Conservation (phyloP, 2,797 vertebrate species). For the Orientallactaga sibirica region DNA sequence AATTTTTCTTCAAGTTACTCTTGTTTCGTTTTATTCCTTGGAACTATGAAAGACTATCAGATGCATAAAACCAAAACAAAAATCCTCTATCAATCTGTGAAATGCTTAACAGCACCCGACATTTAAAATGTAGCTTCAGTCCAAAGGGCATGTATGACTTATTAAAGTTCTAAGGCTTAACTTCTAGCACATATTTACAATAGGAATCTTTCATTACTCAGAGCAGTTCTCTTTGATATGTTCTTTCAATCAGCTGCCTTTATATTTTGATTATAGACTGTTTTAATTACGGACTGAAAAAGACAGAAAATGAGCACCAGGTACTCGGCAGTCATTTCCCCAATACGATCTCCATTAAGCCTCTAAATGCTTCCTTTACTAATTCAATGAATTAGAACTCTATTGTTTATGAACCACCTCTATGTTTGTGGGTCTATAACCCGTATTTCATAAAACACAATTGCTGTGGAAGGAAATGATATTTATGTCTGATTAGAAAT, state of each 20-base stretch:
- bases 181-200: slow-evolving; percentile 73
- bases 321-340: slow-evolving; percentile 94
- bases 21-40: slow-evolving; percentile 84
- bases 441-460: slow-evolving; percentile 89
- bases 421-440: slow-evolving; percentile 89
- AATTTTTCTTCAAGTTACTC: slow-evolving; percentile 84
- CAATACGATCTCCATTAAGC: slow-evolving; percentile 96
- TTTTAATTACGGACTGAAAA: slow-evolving; percentile 91
- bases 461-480: slow-evolving; percentile 89
- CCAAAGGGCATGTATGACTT: slow-evolving; percentile 70
- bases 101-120: slow-evolving; percentile 76
- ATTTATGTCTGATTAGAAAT: slow-evolving; percentile 92
- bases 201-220: slow-evolving; percentile 53
- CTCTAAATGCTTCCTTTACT: slow-evolving; percentile 97
- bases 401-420: slow-evolving; percentile 94
- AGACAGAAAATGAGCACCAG: slow-evolving; percentile 89
- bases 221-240: slow-evolving; percentile 66
- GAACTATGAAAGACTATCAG: slow-evolving; percentile 82
- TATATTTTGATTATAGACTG: slow-evolving; percentile 88
- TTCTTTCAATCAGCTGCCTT: slow-evolving; percentile 88
- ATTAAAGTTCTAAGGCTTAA: slow-evolving; percentile 71
- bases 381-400: slow-evolving; percentile 96
- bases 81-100: slow-evolving; percentile 72
- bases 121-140: slow-evolving; percentile 72
- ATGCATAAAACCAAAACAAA: slow-evolving; percentile 78